Evolutionary conservation across 1,140 invertebrate species (phyloP).

Genomic region (Schlechtendalia chinensis): DNA sequence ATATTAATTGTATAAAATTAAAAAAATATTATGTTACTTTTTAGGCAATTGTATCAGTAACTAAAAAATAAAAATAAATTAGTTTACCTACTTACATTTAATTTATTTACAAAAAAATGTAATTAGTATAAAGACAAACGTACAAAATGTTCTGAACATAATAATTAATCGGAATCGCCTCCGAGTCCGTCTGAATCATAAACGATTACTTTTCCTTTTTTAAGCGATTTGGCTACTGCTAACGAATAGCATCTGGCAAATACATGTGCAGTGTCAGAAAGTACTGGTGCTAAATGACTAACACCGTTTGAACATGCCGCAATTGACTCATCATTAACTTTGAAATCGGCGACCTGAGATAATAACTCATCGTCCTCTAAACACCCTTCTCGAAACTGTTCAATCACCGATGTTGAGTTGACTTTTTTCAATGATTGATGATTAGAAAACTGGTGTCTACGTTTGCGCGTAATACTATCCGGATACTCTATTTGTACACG

Average conservation of each 20-base stretch:
- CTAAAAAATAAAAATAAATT: neutral
- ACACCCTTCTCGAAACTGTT: slow-evolving; percentile 30
- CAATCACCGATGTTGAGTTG: slow-evolving; percentile 1
- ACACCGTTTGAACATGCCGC: neutral
- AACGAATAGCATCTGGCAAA: slow-evolving; percentile 37
- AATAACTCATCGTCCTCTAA: slow-evolving; percentile 34
- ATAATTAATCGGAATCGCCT: slow-evolving; percentile 32
- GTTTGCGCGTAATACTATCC: slow-evolving; percentile 43
- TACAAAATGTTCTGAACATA: neutral
- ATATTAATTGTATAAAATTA: neutral
- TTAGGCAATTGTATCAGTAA: neutral
- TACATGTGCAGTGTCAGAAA: slow-evolving; percentile 35
- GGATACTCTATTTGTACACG: slow-evolving; percentile 44
- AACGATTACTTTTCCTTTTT: slow-evolving; percentile 31
- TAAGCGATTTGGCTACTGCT: slow-evolving; percentile 1
- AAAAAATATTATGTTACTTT: neutral
- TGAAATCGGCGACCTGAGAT: slow-evolving; percentile 26
- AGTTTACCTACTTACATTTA: neutral
- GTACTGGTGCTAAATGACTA: neutral
- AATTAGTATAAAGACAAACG: neutral
- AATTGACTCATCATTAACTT: neutral
- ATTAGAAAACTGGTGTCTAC: neutral
- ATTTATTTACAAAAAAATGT: neutral
- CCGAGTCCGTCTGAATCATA: slow-evolving; percentile 45
- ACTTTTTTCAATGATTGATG: neutral